Conservation (phyloP, 2,113 vertebrate genomes). For the Oreochromis tanganicae region DNA sequence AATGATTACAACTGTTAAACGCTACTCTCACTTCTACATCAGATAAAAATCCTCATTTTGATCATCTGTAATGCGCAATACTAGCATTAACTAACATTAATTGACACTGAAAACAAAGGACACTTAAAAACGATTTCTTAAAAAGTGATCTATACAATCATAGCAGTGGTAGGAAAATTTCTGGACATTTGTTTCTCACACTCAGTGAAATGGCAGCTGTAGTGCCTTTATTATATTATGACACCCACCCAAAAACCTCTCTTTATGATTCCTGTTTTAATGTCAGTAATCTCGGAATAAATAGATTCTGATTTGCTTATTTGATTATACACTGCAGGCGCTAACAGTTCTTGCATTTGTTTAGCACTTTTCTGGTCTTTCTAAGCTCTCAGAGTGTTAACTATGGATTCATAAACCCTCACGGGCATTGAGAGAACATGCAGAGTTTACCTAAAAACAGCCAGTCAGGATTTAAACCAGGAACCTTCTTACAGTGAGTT, state of each 20-base stretch:
- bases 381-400: neutral
- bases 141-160: neutral
- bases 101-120: accelerated
- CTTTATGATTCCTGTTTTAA: neutral
- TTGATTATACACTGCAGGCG: neutral
- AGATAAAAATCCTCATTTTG: neutral
- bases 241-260: neutral
- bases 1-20: neutral
- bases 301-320: neutral
- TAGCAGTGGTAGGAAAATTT: neutral
- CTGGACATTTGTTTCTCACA: neutral
- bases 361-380: neutral
- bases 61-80: neutral
- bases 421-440: neutral
- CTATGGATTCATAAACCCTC: neutral
- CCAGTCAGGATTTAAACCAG: neutral
- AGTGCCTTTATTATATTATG: neutral
- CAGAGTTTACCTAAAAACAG: neutral
- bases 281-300: neutral
- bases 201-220: neutral
- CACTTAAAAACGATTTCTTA: neutral
- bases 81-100: neutral
- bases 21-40: neutral
- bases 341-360: neutral
- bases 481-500: neutral